These are phyloP conservation scores for Tetragnatha versicolor DNA, from an alignment of 1,140 invertebrate genomes.

Conservation along the genomic window DNA sequence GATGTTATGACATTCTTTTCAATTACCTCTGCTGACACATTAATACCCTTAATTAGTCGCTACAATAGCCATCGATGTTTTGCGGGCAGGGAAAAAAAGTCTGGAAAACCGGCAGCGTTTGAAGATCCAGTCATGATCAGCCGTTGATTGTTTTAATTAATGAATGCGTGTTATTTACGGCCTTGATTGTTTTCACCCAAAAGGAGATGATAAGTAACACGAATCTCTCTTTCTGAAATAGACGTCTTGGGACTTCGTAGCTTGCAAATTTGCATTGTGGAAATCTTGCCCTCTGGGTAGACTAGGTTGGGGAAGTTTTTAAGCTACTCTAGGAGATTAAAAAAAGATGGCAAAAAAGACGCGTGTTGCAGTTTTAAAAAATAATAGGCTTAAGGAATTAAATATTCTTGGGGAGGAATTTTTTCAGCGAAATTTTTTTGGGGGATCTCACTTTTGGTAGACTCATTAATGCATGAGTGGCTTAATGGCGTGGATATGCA, in stretches of 20 bases:
- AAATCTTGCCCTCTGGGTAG: conserved; percentile 33
- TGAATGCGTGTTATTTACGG: conserved; percentile 30
- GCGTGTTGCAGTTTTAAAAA: conserved; percentile 1
- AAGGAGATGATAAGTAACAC: conserved; percentile 17
- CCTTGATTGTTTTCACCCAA: conserved; percentile 33
- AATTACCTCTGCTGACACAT: conserved; percentile 46
- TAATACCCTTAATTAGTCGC: conserved; percentile 51
- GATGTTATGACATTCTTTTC: conserved; percentile 54
- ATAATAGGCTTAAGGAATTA: conserved; percentile 22
- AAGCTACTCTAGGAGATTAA: not conserved
- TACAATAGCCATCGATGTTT: conserved; percentile 40
- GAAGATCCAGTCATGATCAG: not conserved
- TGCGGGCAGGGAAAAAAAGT: not conserved
- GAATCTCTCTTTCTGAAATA: conserved; percentile 11
- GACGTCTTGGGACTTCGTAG: conserved; percentile 27
- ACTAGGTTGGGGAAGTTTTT: not conserved
- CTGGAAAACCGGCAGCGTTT: conserved; percentile 39
- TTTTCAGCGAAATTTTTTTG: not conserved
- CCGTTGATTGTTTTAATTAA: conserved; percentile 53
- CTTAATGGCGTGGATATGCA: not conserved
- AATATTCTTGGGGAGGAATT: not conserved
- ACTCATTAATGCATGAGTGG: no score
- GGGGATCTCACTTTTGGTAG: no score
- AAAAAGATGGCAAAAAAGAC: not conserved
- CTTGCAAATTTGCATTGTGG: conserved; percentile 6